Base-by-base conservation (phyloP, 2,888 invertebrate genomes). In the Sthenelais limicola region DNA sequence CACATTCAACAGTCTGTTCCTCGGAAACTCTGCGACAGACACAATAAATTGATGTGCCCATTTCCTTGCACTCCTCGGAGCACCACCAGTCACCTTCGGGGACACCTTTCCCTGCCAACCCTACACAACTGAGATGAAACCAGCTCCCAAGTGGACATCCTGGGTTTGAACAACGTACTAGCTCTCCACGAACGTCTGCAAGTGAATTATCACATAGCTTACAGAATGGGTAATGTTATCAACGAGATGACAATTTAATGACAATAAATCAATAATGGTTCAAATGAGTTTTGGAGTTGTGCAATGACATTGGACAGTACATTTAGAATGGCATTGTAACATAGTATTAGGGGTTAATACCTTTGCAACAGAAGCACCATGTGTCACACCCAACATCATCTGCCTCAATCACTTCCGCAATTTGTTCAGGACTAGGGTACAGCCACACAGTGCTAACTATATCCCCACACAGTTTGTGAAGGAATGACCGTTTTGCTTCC, bases 371-470 rank as follows among this genome's bases (percentile, higher is more conserved):
- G 4, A 68, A 30, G 33, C 30, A 32, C 66, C 66, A 68, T 15
- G 43, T 48, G 9, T 24, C 3, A 5, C 5, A 5, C 4, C 38
- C 28, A 48, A 7, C 38, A 3, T 18, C 68, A 3, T 68, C 68
- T 24, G 68, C 48, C 24, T 28, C 68, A 43, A 58, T 15, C 12
- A 58, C 58, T 7, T 15, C 58, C 9, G 12, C 12, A 7, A 58
- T 26, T 7, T 58, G 28, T 12, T 12, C 12, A 9, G 7, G 24
- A 28, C 9, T 12, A 28, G 68, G 28, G n/a, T 28, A 21, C 3
- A 47, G 68, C 68, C 68, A 68, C 21, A 68, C 47, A 24, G 21
- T 48, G 9, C 38, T 38, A 12, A 43, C 48, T 18, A 68, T 48
- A 4, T 21, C 4, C 2, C 24, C 12, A 24, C 24, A 43, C 3